Base-by-base conservation (phyloP, 2,888 invertebrate species). In the Macroteleia sp. region DNA sequence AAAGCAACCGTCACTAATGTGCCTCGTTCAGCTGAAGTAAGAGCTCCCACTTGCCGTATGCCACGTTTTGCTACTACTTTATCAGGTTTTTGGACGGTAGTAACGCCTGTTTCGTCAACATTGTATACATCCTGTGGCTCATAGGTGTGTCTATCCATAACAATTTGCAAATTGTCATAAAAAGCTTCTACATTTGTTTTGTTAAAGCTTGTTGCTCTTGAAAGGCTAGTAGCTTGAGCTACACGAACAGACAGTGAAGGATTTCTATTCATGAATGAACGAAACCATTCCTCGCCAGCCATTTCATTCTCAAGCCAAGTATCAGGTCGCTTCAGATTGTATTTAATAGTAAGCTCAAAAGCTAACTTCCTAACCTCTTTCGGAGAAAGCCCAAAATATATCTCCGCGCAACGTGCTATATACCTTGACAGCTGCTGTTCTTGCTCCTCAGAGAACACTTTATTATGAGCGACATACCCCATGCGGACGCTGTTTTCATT, bases 21-120 rank as follows among this genome's bases (percentile, higher is more conserved):
- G 17, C 88, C 88, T 54, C 86, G 74, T 81, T 91, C 90, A 3
- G 83, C 89, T 6, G 89, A 91, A 17, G 88, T 89, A 22, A 90
- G 62, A 3, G 83, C 77, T 17, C 90, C 88, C 8, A 92, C 87
- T 81, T 91, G 90, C 57, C 86, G 87, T 2, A 67, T 46, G 30
- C 91, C 91, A 80, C 83, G 86, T 74, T 80, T 70, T 2, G 89
- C 89, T 59, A 91, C 71, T 25, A 92, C 75, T 79, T 83, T 84
- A 50, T 85, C 74, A 10, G 90, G 89, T 73, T 83, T 89, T 67
- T 90, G 89, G 2, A 91, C 91, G 1, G 90, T 59, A 2, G 48
- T 70, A 1, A 70, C n/a, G 2, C 59, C 52, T 2, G 52, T 67
- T 19, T 67, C 66, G 25, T 66, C 66, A 34, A 66, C 36, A 25